Percentiles rank a stretch among this genome's conserved stretches.
phyloP scores from a whole-genome alignment of 2,113 vertebrate genomes.

The Rattus norvegicus region DNA sequence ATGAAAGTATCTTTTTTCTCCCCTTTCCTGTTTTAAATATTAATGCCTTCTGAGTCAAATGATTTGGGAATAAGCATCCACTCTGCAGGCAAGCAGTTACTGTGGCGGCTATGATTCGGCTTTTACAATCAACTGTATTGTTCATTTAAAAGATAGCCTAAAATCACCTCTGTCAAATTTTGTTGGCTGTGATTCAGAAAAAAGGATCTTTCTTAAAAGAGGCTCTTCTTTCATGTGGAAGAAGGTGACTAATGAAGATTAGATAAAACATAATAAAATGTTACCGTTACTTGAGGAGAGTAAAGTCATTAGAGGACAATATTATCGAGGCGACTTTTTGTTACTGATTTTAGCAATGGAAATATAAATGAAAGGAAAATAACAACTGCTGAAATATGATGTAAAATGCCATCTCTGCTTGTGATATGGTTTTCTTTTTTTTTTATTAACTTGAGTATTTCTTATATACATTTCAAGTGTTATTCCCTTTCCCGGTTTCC shows the following conservation, averaged over 20 bases:
- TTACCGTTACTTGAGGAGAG: background rate
- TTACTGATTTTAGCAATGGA: conserved; percentile 37
- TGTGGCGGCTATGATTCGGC: conserved; percentile 34
- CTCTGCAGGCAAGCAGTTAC: conserved; percentile 9
- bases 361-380: conserved; percentile 4
- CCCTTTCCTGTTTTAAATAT: conserved; percentile 52
- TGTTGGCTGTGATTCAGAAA: conserved; percentile 57
- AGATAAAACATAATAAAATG: background rate
- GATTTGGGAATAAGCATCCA: conserved; percentile 44
- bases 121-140: conserved; percentile 63
- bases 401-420: background rate
- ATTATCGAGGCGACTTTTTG: background rate
- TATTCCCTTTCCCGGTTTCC: too few relatives aligned
- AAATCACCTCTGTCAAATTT: conserved; percentile 53
- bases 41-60: conserved; percentile 58
- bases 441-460: too few relatives aligned
- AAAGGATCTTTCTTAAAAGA: conserved; percentile 24
- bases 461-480: too few relatives aligned
- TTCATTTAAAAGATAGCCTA: conserved; percentile 61
- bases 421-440: conserved; percentile 48
- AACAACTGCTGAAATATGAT: background rate
- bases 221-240: background rate
- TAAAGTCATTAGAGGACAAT: background rate
- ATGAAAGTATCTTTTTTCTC: background rate
- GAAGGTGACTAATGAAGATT: conserved; percentile 16